Percentiles rank a stretch among this genome's conserved stretches.
These are phyloP conservation scores for Volucella inflata DNA, from an alignment of 2,888 invertebrate species.

Conservation along the genomic window DNA sequence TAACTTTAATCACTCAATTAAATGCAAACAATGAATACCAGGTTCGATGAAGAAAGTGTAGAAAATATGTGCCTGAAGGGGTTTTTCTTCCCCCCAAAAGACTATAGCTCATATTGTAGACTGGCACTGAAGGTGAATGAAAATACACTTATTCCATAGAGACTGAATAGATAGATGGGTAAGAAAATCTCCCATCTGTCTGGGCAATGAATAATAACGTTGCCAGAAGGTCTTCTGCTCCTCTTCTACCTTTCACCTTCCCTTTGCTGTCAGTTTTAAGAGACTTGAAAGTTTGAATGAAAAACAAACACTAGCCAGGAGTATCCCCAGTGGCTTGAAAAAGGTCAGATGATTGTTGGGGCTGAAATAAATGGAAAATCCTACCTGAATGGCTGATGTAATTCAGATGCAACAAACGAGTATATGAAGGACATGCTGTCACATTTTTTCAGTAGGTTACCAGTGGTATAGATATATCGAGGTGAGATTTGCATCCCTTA, in stretches of 20 bases:
- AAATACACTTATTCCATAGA: too few relatives aligned
- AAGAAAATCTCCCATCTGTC: neutral
- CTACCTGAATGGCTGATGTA: slow-evolving; percentile 35
- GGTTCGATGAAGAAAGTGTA: too few relatives aligned
- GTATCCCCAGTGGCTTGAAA: neutral
- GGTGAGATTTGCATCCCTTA: too few relatives aligned
- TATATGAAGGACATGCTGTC: slow-evolving; percentile 39
- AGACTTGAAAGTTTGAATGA: slow-evolving; percentile 29
- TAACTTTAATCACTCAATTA: slow-evolving; percentile 67
- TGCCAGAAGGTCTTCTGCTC: too few relatives aligned
- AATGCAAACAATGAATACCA: slow-evolving; percentile 38
- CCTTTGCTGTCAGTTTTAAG: neutral
- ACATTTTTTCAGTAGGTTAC: slow-evolving; percentile 7
- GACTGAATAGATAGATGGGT: slow-evolving; percentile 16
- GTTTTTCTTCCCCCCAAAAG: too few relatives aligned
- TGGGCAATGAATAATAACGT: too few relatives aligned
- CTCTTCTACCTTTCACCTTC: too few relatives aligned
- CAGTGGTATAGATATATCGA: too few relatives aligned
- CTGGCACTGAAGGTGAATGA: too few relatives aligned
- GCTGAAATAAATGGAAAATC: neutral
- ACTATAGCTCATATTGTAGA: too few relatives aligned
- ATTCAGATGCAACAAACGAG: slow-evolving; percentile 8
- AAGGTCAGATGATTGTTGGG: too few relatives aligned
- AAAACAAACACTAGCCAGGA: slow-evolving; percentile 33
- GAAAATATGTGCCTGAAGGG: too few relatives aligned